Base-by-base conservation (phyloP, 1,140 invertebrate genomes). In the Lepidurus packardi region DNA sequence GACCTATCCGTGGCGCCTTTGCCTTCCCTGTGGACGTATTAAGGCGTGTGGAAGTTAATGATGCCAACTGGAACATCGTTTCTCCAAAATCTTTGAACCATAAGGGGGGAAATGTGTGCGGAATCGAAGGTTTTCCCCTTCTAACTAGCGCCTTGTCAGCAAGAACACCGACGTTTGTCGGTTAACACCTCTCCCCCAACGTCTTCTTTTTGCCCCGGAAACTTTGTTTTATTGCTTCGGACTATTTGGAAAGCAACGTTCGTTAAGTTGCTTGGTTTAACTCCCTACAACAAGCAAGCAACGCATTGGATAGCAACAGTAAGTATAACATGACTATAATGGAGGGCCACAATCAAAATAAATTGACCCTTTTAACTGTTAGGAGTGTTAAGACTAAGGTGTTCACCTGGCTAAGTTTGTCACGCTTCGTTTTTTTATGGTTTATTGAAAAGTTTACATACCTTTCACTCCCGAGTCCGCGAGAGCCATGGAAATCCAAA, bases 221-320 rank as follows among this genome's bases (percentile, higher is more conserved):
- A n/a, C 53, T 65, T n/a, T 21, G 16, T 65, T 65, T 65, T 65
- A 65, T 65, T n/a, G 53, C 53, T 65, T 65, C 9, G 53, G n/a
- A n/a, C 53, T 65, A 65, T 65, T 65, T 65, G 53, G 53, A 65
- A 65, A 65, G 53, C 53, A 65, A 21, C 53, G 21, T 65, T 65
- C 21, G 16, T 13, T 21, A n/a, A 65, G 21, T 21, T n/a, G 53
- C 53, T 65, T 65, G 21, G 53, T 65, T 65, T 65, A 65, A 65
- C 53, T 65, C 53, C 16, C 21, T 65, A 21, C 21, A 65, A 65
- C 21, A 65, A 13, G 21, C 16, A 13, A 65, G 16, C 16, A 65
- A 21, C 13, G 53, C 21, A 13, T 65, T 65, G 21, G 53, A 21
- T 65, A 7, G 53, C 53, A 21, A 65, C 21, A 7, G 53, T n/a